phyloP scores from a whole-genome alignment of 2,888 invertebrate species.

The Pterostichus niger region DNA sequence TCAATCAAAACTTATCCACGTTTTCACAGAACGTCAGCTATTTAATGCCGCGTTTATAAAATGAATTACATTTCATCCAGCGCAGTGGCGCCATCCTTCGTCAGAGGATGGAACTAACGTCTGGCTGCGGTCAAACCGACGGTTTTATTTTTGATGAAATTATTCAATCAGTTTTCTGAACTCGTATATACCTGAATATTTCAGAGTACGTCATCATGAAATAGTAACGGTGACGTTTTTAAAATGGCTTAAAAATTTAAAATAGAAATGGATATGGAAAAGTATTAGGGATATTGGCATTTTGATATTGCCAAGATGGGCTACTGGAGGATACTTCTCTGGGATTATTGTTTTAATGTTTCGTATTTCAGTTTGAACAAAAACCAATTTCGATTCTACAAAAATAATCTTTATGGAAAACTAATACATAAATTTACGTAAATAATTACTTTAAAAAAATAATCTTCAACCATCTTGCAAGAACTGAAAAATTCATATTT shows the following conservation, averaged over 20 bases:
- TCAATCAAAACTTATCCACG: slow-evolving; percentile 61
- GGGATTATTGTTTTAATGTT: too few species aligned
- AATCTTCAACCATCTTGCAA: too few species aligned
- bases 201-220: slow-evolving; percentile 32
- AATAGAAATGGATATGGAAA: slow-evolving; percentile 44
- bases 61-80: slow-evolving; percentile 31
- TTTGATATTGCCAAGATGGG: slow-evolving; percentile 5
- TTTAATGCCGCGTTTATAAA: slow-evolving; percentile 53
- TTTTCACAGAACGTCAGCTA: slow-evolving; percentile 58
- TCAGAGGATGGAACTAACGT: slow-evolving; percentile 7
- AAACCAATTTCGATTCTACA: too few species aligned
- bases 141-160: slow-evolving; percentile 41
- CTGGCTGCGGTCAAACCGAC: slow-evolving; percentile 22
- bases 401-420: too few species aligned
- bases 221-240: slow-evolving; percentile 35
- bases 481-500: too few species aligned
- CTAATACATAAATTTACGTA: too few species aligned
- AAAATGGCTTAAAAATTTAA: slow-evolving; percentile 39
- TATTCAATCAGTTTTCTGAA: slow-evolving; percentile 27
- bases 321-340: too few species aligned
- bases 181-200: slow-evolving; percentile 35
- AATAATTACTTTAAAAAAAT: too few species aligned
- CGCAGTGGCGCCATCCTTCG: slow-evolving; percentile 17
- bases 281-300: slow-evolving; percentile 28
- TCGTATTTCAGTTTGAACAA: too few species aligned